Percentiles rank a stretch among this genome's conserved stretches.
Evolutionary conservation across 2,888 invertebrate species (phyloP).

Genomic region (Atrina japonica): DNA sequence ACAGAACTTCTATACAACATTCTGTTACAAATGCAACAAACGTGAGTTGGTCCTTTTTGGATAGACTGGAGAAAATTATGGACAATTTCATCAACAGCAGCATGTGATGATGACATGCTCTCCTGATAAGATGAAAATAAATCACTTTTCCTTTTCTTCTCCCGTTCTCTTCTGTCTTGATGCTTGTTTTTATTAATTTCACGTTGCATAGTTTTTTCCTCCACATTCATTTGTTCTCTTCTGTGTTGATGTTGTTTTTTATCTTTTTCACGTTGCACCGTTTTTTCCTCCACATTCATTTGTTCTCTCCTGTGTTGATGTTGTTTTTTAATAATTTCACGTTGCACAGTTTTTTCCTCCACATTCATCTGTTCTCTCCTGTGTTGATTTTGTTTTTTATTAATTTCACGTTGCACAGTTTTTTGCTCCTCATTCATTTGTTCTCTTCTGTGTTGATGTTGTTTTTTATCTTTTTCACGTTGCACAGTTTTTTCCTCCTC

Average conservation of each 20-base stretch:
- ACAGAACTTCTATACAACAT: conserved; percentile 5
- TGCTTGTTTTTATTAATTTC: neutral
- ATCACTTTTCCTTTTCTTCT: neutral
- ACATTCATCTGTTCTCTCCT: too few relatives aligned
- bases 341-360: neutral
- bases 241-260: neutral
- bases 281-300: conserved; percentile 5
- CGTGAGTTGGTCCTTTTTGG: conserved; percentile 8
- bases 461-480: too few relatives aligned
- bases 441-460: neutral
- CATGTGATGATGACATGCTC: too few relatives aligned
- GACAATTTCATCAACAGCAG: too few relatives aligned
- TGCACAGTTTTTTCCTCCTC: too few relatives aligned
- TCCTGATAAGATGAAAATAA: too few relatives aligned
- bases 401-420: too few relatives aligned
- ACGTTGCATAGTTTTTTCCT: neutral
- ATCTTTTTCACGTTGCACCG: neutral
- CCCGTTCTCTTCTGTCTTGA: neutral
- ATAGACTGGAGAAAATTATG: too few relatives aligned
- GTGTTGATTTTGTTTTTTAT: too few relatives aligned
- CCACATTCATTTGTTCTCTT: neutral
- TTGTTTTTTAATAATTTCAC: neutral
- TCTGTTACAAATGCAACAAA: conserved; percentile 14
- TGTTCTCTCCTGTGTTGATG: conserved; percentile 3
- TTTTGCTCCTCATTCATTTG: conserved; percentile 4